phyloP scores from a whole-genome alignment of 2,113 vertebrate genomes.

The Parotia lawesii region DNA sequence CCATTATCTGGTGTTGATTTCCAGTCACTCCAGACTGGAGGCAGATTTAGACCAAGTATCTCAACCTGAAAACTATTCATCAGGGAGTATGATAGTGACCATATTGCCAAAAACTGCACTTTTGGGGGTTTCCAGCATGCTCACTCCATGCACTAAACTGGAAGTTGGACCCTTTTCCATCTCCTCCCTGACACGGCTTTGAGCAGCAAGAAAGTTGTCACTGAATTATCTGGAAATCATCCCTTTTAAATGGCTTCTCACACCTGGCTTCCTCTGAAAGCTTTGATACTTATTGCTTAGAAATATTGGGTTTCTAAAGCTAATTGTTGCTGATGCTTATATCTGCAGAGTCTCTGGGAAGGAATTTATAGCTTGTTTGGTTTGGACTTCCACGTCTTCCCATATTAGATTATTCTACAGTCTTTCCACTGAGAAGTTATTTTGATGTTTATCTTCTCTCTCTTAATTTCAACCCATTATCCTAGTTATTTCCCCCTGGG shows the following conservation, averaged over 20 bases:
- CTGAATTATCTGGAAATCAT: not conserved
- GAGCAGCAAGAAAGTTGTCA: not conserved
- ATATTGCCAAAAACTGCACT: not conserved
- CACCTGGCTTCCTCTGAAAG: not conserved
- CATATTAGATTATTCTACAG: not conserved
- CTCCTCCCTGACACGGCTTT: not conserved
- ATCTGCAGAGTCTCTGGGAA: not conserved
- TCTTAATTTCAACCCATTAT: constrained; percentile 53
- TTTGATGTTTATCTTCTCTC: constrained; percentile 43
- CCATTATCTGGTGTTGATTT: constrained; percentile 29
- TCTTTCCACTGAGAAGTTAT: constrained; percentile 37
- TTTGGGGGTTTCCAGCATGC: not conserved
- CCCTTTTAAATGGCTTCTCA: not conserved
- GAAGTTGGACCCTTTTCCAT: not conserved
- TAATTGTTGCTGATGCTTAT: not conserved
- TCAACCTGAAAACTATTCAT: not conserved
- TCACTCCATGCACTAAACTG: not conserved
- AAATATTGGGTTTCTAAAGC: not conserved
- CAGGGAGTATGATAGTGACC: not conserved
- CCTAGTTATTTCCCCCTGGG: constrained; percentile 33
- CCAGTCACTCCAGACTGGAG: not conserved
- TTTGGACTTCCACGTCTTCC: not conserved
- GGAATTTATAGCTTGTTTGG: not conserved
- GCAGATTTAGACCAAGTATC: constrained; percentile 6
- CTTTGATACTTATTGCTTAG: not conserved